These are phyloP conservation scores for Bungarus multicinctus DNA, from an alignment of 2,113 vertebrate species.

Conservation along the genomic window DNA sequence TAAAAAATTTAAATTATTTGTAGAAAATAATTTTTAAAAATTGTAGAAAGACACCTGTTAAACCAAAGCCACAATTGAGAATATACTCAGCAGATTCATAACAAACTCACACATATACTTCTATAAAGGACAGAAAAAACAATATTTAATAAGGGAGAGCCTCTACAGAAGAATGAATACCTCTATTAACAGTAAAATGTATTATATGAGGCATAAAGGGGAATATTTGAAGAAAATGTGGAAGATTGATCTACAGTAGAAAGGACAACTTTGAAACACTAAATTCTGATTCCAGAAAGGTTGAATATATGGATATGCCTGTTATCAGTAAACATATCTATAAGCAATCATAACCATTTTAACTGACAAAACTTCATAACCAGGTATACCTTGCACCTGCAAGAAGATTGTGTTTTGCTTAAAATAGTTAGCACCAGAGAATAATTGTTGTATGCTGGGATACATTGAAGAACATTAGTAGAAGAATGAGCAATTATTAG, in stretches of 20 bases:
- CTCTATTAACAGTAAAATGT: no score
- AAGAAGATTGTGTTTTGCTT: background rate
- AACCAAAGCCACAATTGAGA: background rate
- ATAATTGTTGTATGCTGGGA: background rate
- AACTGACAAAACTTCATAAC: background rate
- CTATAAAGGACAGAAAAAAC: background rate
- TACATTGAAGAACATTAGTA: background rate
- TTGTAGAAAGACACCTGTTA: background rate
- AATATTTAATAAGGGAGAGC: no score
- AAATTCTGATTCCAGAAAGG: background rate
- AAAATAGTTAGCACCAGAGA: background rate
- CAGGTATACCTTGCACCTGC: background rate
- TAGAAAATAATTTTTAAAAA: background rate
- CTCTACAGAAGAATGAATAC: no score
- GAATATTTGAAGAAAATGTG: no score
- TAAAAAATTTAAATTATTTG: background rate
- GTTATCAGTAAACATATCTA: background rate
- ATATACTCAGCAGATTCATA: background rate
- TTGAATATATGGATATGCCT: background rate
- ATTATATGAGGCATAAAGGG: no score
- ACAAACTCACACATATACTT: background rate
- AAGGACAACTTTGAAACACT: background rate
- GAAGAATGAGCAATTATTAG: background rate
- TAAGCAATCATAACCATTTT: background rate
- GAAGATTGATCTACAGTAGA: no score